phyloP scores from a whole-genome alignment of 2,113 vertebrate species.

The Podiceps cristatus region DNA sequence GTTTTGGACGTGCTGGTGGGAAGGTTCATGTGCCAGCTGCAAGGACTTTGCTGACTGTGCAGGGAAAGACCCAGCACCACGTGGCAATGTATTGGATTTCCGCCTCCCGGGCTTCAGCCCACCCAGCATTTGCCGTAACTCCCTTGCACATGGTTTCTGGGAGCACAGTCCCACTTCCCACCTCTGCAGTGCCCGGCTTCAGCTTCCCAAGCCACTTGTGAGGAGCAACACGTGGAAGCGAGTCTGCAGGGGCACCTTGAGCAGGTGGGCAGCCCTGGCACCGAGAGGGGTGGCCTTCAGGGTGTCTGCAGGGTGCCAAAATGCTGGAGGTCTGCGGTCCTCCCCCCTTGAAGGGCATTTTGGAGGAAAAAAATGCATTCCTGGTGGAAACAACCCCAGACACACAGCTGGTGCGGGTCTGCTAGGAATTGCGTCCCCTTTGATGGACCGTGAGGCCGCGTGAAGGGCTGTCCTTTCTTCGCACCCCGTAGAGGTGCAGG shows the following conservation, averaged over 20 bases:
- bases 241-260: not conserved
- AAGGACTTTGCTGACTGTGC: not conserved
- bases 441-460: fast-evolving
- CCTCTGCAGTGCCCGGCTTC: not conserved
- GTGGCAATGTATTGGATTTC: not conserved
- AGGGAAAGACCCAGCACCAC: not conserved
- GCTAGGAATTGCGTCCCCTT: not conserved
- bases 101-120: not conserved
- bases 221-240: fast-evolving
- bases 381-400: not conserved
- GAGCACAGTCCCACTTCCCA: not conserved
- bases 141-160: not conserved
- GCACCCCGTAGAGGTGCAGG: fast-evolving
- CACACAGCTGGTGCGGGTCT: not conserved
- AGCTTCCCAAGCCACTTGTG: not conserved
- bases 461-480: not conserved
- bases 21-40: not conserved
- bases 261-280: not conserved
- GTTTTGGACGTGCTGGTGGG: not conserved
- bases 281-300: not conserved
- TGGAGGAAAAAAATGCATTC: not conserved
- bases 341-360: not conserved
- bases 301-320: fast-evolving
- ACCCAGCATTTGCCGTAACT: not conserved
- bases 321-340: not conserved